Percentiles rank a stretch among this genome's conserved stretches.
Evolutionary conservation across 2,888 invertebrate genomes (phyloP).

Genomic region (Protophormia terraenovae): DNA sequence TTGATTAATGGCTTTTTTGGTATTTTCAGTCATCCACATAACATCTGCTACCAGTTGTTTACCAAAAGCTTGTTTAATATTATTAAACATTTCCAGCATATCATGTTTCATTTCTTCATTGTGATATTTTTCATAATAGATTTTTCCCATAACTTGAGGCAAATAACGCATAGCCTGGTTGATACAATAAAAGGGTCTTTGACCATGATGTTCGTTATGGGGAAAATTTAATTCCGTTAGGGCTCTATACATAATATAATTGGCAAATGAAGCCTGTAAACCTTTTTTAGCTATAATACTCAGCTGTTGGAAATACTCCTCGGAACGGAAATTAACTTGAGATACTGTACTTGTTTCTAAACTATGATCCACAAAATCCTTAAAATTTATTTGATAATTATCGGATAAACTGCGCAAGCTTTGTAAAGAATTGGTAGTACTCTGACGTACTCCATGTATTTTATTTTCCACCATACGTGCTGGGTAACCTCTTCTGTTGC

Average conservation of each 20-base stretch:
- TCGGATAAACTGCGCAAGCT: slow-evolving; percentile 70
- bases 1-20: slow-evolving; percentile 71
- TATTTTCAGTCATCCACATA: slow-evolving; percentile 75
- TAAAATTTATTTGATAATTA: slow-evolving; percentile 74
- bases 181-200: slow-evolving; percentile 72
- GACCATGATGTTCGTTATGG: slow-evolving; percentile 48
- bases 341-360: slow-evolving; percentile 70
- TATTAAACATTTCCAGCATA: slow-evolving; percentile 71
- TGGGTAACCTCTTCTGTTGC: background rate
- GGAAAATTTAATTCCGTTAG: slow-evolving; percentile 71
- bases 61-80: slow-evolving; percentile 71
- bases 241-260: slow-evolving; percentile 77
- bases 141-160: slow-evolving; percentile 75
- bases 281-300: slow-evolving; percentile 69
- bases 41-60: slow-evolving; percentile 50
- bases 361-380: slow-evolving; percentile 73
- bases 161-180: slow-evolving; percentile 73
- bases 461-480: slow-evolving; percentile 66
- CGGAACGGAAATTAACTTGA: slow-evolving; percentile 73
- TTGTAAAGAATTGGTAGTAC: slow-evolving; percentile 38
- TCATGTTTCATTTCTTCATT: slow-evolving; percentile 71
- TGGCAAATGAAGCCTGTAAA: slow-evolving; percentile 72
- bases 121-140: slow-evolving; percentile 73
- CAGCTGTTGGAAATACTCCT: slow-evolving; percentile 73
- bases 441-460: slow-evolving; percentile 60